Base-by-base conservation (phyloP, 2,113 vertebrate genomes). In the Neogobius melanostomus region DNA sequence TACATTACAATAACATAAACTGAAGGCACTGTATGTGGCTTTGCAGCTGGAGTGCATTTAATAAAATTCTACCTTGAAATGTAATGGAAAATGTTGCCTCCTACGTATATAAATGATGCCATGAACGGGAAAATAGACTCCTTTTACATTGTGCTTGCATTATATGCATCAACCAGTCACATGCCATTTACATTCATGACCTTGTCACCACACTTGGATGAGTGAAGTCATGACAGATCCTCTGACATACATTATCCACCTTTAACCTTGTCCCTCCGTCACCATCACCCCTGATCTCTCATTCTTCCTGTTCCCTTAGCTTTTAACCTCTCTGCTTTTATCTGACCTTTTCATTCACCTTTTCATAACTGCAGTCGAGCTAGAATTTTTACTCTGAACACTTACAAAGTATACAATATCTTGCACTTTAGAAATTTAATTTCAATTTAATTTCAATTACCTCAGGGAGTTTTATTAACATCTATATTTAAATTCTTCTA, bases 171-270 rank as follows among this genome's bases (percentile, higher is more conserved):
- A 68, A 64, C 76, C 52, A 66, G 68, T 21, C 82, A 75, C 68
- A 80, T 85, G 87, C 81, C 87, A 88, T 88, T 88, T 88, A 86
- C 85, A 90, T 89, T 76, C 80, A 76, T 74, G 85, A 90, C 88
- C 89, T 90, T 91, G 89, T 86, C 87, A 83, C 61, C 62, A 71
- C 46, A 71, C 46, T 43, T 49, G 84, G 86, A 89, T 80, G 82
- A 89, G 85, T 85, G 82, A 85, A 87, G 85, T 82, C 88, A 83
- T 85, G 90, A 88, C 86, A 88, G 86, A 87, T 82, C 83, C 75
- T 82, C 47, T 88, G 89, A 90, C 81, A 85, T 85, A 87, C 76
- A 89, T 90, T 91, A 89, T 64, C 75, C 79, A 69, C 75, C 73
- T 89, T 89, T 88, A 90, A 88, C 89, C 84, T 89, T 85, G 81